Evolutionary conservation across 2,113 vertebrate genomes (phyloP), one percentile per base, ranked within the genome.

Genomic region (Mustela nigripes): DNA sequence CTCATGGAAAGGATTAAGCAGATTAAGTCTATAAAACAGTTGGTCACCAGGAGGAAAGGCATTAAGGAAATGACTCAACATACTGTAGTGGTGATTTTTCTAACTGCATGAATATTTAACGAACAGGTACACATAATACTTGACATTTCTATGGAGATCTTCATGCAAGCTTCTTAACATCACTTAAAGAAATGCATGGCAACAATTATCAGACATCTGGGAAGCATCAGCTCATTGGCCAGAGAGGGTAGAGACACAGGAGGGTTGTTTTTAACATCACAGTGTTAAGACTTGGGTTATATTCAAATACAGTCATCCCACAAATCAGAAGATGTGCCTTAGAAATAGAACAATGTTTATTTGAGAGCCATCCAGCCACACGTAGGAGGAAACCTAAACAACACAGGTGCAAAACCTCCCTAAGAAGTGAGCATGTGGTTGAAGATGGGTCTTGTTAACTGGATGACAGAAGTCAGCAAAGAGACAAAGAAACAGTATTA

Each of bases 21-120:
- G 90, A 86, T 74, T 71, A 81, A 65, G 85, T 62, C 80, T 83
- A 92, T 83, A 89, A 98, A 95, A 82, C 89, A 97, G 81, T 50
- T 73, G 95, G 83, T 84, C 81, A 60, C 84, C 69, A 63, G 16
- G 45, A 92, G 74, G 42, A 89, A 88, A 90, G 84, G 76, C 92
- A 92, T 87, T 50, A 80, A 95, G 60, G 92, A 81, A 92, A 89
- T 65, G 24, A 76, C 33, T 86, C 53, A 63, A 91, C 65, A 19
- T 18, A 62, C 33, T 78, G n/a, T 93, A 76, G 28, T 63, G 62
- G 31, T 21, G 65, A 48, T 91, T 87, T 91, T 78, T 86, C 89
- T 56, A n/a, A 33, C 60, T 45, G 56, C 73, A 39, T 62, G 74
- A 81, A 95, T 95, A 94, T 48, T 92, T 95, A 85, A 97, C 79